A percentile compares a stretch with the other conserved stretches of the same genome.
phyloP scores from a whole-genome alignment of 2,113 vertebrate species.

The Carlito syrichta region DNA sequence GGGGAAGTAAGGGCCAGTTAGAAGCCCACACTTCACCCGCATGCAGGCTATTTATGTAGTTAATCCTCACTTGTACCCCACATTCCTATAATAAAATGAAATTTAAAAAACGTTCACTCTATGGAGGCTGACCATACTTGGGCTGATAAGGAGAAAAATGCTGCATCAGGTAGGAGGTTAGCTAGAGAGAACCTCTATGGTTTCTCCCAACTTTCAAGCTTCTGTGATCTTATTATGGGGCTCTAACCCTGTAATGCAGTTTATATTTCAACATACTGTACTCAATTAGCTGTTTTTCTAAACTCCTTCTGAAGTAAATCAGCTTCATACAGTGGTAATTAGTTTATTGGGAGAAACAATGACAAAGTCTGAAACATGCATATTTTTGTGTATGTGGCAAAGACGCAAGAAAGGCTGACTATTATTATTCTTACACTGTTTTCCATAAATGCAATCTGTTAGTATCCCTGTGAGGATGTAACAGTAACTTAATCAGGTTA shows the following conservation, averaged over 20 bases:
- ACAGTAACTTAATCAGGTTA: constrained; percentile 44
- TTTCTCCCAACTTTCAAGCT: constrained; percentile 56
- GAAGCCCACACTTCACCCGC: no score
- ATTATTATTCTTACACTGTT: constrained; percentile 34
- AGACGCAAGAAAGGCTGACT: constrained; percentile 51
- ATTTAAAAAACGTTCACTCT: no score
- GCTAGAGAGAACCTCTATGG: background rate
- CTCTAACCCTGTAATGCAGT: constrained; percentile 55
- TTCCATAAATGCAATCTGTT: constrained; percentile 51
- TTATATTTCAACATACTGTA: constrained; percentile 74
- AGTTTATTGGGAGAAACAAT: constrained; percentile 73
- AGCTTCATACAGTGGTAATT: constrained; percentile 69
- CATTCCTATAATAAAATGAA: no score
- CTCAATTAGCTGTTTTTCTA: constrained; percentile 70
- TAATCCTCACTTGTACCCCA: no score
- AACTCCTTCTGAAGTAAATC: constrained; percentile 71
- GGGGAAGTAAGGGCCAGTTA: no score
- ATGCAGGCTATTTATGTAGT: no score
- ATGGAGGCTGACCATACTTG: background rate
- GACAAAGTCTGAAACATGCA: constrained; percentile 40
- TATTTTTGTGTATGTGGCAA: constrained; percentile 56
- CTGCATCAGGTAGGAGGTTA: background rate
- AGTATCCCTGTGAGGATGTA: constrained; percentile 28
- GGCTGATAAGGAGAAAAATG: background rate
- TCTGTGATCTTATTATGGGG: constrained; percentile 57